Base-by-base conservation (phyloP, 2,888 invertebrate genomes). In the Diploptera punctata region DNA sequence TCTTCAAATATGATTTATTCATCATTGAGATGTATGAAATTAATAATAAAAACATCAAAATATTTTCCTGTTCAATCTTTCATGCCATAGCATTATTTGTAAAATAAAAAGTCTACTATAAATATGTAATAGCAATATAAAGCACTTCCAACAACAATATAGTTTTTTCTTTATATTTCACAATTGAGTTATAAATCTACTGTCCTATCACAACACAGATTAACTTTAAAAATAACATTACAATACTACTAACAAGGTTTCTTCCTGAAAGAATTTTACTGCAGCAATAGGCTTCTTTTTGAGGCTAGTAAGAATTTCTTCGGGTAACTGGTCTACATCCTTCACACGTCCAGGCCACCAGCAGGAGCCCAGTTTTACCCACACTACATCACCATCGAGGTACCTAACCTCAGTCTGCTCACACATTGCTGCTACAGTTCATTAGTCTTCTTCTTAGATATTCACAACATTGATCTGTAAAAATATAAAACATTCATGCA, bases 301-400 rank as follows among this genome's bases (percentile, higher is more conserved):
- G 79, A 91, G 87, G 70, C 89, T 88, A 61, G 84, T 82, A 74
- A 90, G 83, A 77, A 92, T 85, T 79, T 92, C 92, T 77, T 89
- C 87, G 26, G 92, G 91, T 71, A 93, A 83, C 79, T 86, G 86
- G 24, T 86, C 81, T 76, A 86, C 83, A 75, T 87, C 87, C 60
- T 88, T 87, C 74, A 94, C 93, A 82, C 92, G 91, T 13, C 93
- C 94, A 29, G 95, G 94, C 95, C 95, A 95, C 93, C 94, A 95
- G 79, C 89, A 90, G 49, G 89, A 86, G 47, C 92, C 91, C 75
- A 94, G 83, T 82, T 94, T 94, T 21, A 94, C 93, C 94, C 94
- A 95, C 75, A 94, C 94, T 78, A 94, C 86, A 79, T 94, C 93
- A 68, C 92, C 92, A 78, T 91, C 90, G 78, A 86, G 84, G 84